Base-by-base conservation (phyloP, 2,113 vertebrate species). In the Vulpes ferrilata region DNA sequence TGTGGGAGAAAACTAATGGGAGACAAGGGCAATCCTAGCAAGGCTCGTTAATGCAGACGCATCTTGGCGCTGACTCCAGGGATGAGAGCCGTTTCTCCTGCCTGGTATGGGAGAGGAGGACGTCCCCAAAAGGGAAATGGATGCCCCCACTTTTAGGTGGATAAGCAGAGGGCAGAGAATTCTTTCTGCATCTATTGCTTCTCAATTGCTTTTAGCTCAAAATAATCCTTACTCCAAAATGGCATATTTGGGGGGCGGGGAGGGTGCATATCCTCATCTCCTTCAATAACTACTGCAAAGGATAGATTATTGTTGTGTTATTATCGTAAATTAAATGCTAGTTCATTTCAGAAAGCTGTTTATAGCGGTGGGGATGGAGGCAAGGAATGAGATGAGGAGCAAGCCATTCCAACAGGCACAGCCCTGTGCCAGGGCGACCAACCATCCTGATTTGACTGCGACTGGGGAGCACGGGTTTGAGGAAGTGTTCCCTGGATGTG, bases 171-270 rank as follows among this genome's bases (percentile, higher is more conserved):
- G 38, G 32, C 53, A 60, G 38, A 76, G 83, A 89, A 62, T 13
- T 38, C 59, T 30, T 74, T 11, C 51, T 83, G 23, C 30, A 69
- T 59, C 64, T 83, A 38, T 67, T 88, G 12, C 48, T 93, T 89
- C 76, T 88, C 51, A 67, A 19, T 16, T 83, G 51, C 48, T 80
- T 89, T 93, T 32, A 88, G 53, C 90, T 78, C 60, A 93, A 93
- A 69, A 76, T 78, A 67, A 82, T 67, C 48, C 35, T 83, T 76
- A 78, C 84, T 76, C 69, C 95, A 93, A 84, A 93, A 60, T n/a
- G 60, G 69, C 30, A 23, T 81, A 55, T 65, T 64, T 55, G 11
- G 27, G 7, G 51, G 51, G 7, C 16, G 51, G 48, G 35, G 43
- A 6, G 43, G 43, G 43, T 43, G 9, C 74, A 81, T 55, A 79